Evolutionary conservation across 2,113 vertebrate species (phyloP).

Genomic region (Cottus gobio): DNA sequence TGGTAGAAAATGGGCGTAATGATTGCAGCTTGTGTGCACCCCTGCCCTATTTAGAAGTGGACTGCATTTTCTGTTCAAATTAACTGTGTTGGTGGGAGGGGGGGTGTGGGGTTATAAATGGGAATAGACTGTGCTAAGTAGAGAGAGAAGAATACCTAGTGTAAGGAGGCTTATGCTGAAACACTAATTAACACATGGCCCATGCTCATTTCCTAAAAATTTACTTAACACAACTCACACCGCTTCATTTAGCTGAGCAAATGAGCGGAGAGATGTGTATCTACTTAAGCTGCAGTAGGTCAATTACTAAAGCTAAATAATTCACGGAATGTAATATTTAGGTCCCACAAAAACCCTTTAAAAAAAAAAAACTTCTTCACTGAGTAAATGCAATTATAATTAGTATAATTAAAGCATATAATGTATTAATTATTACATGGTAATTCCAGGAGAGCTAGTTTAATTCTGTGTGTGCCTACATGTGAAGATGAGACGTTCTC

Average conservation of each 20-base stretch:
- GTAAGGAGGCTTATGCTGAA: conserved; percentile 63
- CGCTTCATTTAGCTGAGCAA: conserved; percentile 74
- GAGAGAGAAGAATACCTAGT: conserved; percentile 63
- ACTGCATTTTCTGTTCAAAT: conserved; percentile 73
- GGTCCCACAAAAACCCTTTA: conserved; percentile 50
- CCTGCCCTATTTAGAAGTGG: conserved; percentile 68
- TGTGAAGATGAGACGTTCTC: conserved; percentile 25
- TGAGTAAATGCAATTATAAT: conserved; percentile 59
- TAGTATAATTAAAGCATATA: conserved; percentile 62
- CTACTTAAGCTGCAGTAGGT: conserved; percentile 74
- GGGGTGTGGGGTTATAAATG: conserved; percentile 57
- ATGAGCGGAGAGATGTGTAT: conserved; percentile 71
- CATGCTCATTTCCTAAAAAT: conserved; percentile 72
- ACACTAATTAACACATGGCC: conserved; percentile 77
- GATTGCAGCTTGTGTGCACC: conserved; percentile 62
- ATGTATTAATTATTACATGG: conserved; percentile 57
- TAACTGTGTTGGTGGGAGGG: conserved; percentile 41
- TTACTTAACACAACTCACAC: conserved; percentile 68
- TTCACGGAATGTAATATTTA: conserved; percentile 70
- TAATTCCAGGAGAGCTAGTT: conserved; percentile 51
- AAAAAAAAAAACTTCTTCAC: conserved; percentile 26
- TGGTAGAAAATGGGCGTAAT: conserved; percentile 74
- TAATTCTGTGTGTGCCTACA: conserved; percentile 36
- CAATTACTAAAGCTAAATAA: conserved; percentile 77
- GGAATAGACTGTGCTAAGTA: conserved; percentile 68